Conservation (phyloP, 2,113 vertebrate genomes). For the Ctenodactylus gundi region DNA sequence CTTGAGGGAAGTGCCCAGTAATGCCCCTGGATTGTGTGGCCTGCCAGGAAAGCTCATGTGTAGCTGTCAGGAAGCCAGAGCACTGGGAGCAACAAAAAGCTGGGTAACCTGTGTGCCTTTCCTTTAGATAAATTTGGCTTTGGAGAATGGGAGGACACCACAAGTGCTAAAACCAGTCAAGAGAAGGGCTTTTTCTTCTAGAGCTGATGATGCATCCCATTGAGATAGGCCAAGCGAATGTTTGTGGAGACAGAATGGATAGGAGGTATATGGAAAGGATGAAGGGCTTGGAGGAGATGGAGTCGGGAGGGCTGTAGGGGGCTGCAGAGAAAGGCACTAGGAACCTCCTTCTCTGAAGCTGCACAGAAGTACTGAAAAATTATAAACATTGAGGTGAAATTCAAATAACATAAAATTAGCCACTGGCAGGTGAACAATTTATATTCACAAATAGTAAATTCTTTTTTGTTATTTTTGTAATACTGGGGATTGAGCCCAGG, state of each 20-base stretch:
- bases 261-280: not conserved
- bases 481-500: too few relatives aligned
- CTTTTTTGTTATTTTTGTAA: too few relatives aligned
- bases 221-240: not conserved
- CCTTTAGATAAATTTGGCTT: not conserved
- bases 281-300: not conserved
- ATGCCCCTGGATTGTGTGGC: not conserved
- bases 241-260: not conserved
- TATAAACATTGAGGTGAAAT: not conserved
- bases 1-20: not conserved
- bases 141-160: not conserved
- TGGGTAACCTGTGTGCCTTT: not conserved
- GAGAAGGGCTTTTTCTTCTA: not conserved
- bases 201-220: not conserved
- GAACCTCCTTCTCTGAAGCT: not conserved
- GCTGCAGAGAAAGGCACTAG: not conserved
- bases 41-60: rapidly evolving
- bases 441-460: too few relatives aligned
- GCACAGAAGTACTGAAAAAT: not conserved
- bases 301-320: not conserved
- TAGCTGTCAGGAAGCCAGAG: not conserved
- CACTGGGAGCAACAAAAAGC: not conserved
- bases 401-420: not conserved
- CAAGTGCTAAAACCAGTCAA: not conserved
- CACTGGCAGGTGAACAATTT: not conserved